These are phyloP conservation scores for Dromococcyx pavoninus DNA, from an alignment of 2,797 vertebrate genomes.

Conservation along the genomic window DNA sequence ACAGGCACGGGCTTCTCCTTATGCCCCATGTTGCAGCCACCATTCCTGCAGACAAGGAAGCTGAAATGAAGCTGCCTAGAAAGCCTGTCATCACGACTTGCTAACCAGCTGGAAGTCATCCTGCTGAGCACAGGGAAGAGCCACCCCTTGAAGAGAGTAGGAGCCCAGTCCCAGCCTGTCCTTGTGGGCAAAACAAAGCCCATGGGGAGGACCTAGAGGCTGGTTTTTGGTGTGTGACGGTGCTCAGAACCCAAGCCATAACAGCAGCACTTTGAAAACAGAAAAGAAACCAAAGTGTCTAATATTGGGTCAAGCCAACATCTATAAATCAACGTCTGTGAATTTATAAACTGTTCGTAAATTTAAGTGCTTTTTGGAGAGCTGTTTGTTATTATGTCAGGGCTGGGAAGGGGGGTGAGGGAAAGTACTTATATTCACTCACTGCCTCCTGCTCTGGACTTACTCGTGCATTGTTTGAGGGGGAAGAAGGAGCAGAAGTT, in stretches of 20 bases:
- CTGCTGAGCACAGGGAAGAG: neutral
- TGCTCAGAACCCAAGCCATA: conserved; percentile 69
- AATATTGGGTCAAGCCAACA: conserved; percentile 72
- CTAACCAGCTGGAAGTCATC: conserved; percentile 21
- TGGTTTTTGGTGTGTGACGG: conserved; percentile 43
- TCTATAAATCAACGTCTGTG: conserved; percentile 78
- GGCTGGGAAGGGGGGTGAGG: conserved; percentile 7
- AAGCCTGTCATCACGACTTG: conserved; percentile 19
- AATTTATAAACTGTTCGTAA: conserved; percentile 82
- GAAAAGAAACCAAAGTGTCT: conserved; percentile 72
- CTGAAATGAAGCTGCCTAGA: neutral
- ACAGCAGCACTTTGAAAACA: conserved; percentile 73
- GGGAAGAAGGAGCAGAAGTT: neutral
- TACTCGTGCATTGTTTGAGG: neutral
- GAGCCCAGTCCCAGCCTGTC: neutral
- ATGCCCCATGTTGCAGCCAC: neutral
- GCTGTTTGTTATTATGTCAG: conserved; percentile 76
- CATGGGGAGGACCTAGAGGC: neutral
- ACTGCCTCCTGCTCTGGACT: neutral
- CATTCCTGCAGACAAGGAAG: conserved; percentile 29
- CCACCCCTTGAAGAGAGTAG: neutral
- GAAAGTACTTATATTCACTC: conserved; percentile 33
- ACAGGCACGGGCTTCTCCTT: neutral
- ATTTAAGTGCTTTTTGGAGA: conserved; percentile 79
- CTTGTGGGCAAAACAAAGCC: neutral